These are phyloP conservation scores for Porites evermanni DNA, from an alignment of 92 coral and sea anemone genomes.

Conservation along the genomic window DNA sequence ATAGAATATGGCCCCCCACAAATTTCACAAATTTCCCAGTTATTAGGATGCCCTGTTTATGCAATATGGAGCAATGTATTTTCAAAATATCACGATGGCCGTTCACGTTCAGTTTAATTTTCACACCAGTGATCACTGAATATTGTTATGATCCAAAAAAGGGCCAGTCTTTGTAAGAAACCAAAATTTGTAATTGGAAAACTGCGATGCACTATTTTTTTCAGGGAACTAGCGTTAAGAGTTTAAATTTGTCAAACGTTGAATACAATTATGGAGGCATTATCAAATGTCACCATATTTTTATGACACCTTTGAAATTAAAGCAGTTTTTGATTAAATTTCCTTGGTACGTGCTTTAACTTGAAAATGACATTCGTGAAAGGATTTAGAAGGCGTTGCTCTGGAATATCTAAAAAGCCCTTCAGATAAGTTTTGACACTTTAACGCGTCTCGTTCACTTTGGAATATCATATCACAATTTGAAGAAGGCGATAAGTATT, in stretches of 20 bases:
- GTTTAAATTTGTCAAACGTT: too few species aligned
- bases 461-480: too few species aligned
- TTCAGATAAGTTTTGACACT: too few species aligned
- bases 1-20: neutral
- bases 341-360: neutral
- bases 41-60: slow-evolving; percentile 31
- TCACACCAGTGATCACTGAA: slow-evolving; percentile 57
- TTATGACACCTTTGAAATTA: neutral
- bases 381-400: neutral
- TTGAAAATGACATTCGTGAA: neutral
- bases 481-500: too few species aligned
- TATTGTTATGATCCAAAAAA: slow-evolving; percentile 55
- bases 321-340: neutral
- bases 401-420: neutral
- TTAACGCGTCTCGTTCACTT: too few species aligned
- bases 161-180: slow-evolving; percentile 62
- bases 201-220: neutral
- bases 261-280: too few species aligned
- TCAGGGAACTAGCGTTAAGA: neutral
- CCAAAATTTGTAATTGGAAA: slow-evolving; percentile 39
- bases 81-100: neutral
- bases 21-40: neutral
- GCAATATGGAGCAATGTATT: neutral
- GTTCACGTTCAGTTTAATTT: slow-evolving; percentile 48
- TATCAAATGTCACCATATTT: neutral